These are phyloP conservation scores for Matsumurasca onukii DNA, from an alignment of 1,140 invertebrate genomes.

Conservation along the genomic window DNA sequence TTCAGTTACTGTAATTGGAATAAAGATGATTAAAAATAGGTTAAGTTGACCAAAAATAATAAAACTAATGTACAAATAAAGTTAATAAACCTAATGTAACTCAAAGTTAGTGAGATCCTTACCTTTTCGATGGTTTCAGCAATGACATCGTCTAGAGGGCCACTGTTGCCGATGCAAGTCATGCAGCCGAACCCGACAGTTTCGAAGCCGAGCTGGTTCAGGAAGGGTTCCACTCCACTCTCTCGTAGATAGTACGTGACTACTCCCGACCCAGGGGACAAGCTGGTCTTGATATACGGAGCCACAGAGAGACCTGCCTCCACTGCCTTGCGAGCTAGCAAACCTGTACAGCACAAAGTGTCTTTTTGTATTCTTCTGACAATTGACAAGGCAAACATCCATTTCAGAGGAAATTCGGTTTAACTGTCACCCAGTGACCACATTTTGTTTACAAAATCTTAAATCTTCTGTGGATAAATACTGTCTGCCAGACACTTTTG, in stretches of 20 bases:
- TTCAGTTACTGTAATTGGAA: too few species aligned
- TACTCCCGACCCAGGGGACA: slow-evolving; percentile 96
- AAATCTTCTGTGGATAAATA: too few species aligned
- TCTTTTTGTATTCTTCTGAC: too few species aligned
- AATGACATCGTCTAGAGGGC: slow-evolving; percentile 88
- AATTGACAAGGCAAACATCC: too few species aligned
- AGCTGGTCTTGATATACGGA: slow-evolving; percentile 94
- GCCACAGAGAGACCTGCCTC: slow-evolving; percentile 84
- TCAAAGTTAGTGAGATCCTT: slow-evolving; percentile 35
- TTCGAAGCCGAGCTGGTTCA: slow-evolving; percentile 89
- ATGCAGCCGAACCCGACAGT: slow-evolving; percentile 97
- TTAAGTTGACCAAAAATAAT: too few species aligned
- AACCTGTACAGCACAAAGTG: slow-evolving; percentile 67
- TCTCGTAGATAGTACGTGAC: slow-evolving; percentile 95
- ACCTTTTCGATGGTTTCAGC: slow-evolving; percentile 93
- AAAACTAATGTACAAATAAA: too few species aligned
- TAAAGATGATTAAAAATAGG: too few species aligned
- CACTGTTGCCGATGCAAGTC: slow-evolving; percentile 98
- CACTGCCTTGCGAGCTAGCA: slow-evolving; percentile 94
- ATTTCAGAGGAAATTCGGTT: too few species aligned
- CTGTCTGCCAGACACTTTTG: too few species aligned
- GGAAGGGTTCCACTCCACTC: slow-evolving; percentile 81
- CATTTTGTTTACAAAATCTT: too few species aligned
- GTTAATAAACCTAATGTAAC: too few species aligned
- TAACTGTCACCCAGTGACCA: too few species aligned